Conservation (phyloP, 2,113 vertebrate species). For the Scomber japonicus region DNA sequence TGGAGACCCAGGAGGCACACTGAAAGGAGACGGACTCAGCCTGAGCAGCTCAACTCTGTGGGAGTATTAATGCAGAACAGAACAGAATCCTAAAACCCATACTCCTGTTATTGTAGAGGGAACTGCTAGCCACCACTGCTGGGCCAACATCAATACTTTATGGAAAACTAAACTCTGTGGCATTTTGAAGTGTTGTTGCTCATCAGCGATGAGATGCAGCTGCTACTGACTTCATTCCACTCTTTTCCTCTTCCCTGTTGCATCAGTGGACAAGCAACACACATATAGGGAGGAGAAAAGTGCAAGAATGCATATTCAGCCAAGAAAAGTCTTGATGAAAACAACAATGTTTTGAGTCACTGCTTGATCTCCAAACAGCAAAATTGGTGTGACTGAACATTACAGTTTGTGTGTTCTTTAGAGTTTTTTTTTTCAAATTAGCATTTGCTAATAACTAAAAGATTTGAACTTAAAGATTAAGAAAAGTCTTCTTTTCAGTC, state of each 20-base stretch:
- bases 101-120: slow-evolving; percentile 11
- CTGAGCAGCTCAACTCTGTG: slow-evolving; percentile 89
- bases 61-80: slow-evolving; percentile 90
- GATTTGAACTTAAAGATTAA: slow-evolving; percentile 14
- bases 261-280: neutral
- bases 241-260: slow-evolving; percentile 2
- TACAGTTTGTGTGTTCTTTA: slow-evolving; percentile 20
- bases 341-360: slow-evolving; percentile 29
- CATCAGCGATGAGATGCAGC: neutral
- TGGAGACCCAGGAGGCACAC: slow-evolving; percentile 92
- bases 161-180: neutral
- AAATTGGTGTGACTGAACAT: slow-evolving; percentile 17
- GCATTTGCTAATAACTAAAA: neutral
- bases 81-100: neutral
- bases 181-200: neutral
- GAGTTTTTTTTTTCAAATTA: slow-evolving; percentile 10
- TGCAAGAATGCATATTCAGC: slow-evolving; percentile 15
- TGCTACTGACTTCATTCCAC: neutral
- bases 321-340: slow-evolving; percentile 26
- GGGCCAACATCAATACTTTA: neutral
- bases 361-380: slow-evolving; percentile 9
- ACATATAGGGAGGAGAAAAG: neutral
- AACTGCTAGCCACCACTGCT: neutral
- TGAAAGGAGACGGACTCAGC: slow-evolving; percentile 89
- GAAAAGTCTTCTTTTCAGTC: neutral